Evolutionary conservation across 2,888 invertebrate genomes (phyloP), one percentile per base, ranked within the genome.

Genomic region (Drosophila helvetica): DNA sequence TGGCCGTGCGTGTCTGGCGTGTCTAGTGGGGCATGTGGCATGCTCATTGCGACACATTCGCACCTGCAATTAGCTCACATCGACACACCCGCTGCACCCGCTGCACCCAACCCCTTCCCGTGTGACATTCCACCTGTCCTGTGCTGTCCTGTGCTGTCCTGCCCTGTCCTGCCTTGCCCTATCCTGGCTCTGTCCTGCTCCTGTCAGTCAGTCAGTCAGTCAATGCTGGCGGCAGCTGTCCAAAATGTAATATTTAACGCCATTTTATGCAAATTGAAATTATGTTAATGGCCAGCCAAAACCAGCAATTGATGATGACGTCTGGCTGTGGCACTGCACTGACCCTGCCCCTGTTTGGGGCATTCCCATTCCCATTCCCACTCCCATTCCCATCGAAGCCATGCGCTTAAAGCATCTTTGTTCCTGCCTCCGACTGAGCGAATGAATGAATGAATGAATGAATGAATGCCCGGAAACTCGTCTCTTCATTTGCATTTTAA

Each of bases 231-330:
- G 67, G 67, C 67, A 60, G 65, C 60, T 71, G 73, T 75, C 68
- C 77, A 64, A 81, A 81, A 79, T 87, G 88, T 77, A 86, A 86
- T 86, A 83, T 87, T 86, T 85, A 83, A 87, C 68, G 76, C 67
- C 86, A 79, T 79, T 86, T 87, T 86, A 86, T 86, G 85, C 81
- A 86, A 87, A 87, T 86, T 81, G 79, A 87, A 87, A 87, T 86
- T 86, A 86, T 85, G 87, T 87, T 83, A 87, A 87, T 85, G 87
- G 77, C 47, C 73, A 68, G 71, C 69, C 65, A 62, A 63, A 62
- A 63, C 47, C 58, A 47, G 48, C 58, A 72, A 72, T 72, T 65
- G 71, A 57, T 72, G 56, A 58, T 63, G 45, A 71, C 30, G 61
- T 42, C 30, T 45, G 42, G 12, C 19, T 17, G 25, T 19, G 33